phyloP scores from a whole-genome alignment of 1,140 invertebrate genomes.

The Cryptotermes secundus region DNA sequence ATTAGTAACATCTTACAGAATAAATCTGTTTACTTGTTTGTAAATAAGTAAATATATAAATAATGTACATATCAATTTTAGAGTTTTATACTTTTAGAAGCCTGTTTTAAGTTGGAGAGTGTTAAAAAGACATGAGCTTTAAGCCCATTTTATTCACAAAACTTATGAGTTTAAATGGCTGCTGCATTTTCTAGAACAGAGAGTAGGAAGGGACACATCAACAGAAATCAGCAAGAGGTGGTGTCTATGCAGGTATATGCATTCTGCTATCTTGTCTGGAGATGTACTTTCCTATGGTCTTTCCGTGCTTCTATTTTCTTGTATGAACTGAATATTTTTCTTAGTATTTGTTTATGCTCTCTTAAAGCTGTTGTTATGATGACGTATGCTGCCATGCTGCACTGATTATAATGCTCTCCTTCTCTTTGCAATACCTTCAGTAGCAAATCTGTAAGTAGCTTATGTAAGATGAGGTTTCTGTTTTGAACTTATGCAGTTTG shows the following conservation, averaged over 20 bases:
- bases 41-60: constrained; percentile 21
- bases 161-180: not conserved
- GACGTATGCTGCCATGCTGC: not conserved
- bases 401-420: not conserved
- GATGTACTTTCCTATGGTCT: not conserved
- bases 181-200: constrained; percentile 9
- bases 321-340: not conserved
- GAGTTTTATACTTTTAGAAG: not conserved
- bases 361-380: not conserved
- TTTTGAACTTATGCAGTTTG: too few species aligned
- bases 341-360: not conserved
- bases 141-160: not conserved
- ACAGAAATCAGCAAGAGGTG: not conserved
- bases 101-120: too few species aligned
- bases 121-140: too few species aligned
- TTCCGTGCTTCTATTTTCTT: not conserved
- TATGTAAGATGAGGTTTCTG: too few species aligned
- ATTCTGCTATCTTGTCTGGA: not conserved
- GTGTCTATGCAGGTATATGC: not conserved
- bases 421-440: not conserved
- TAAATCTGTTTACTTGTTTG: not conserved
- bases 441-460: not conserved
- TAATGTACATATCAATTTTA: not conserved
- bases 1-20: not conserved
- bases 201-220: not conserved